Evolutionary conservation across 2,797 vertebrate genomes (phyloP), one percentile per base, ranked within the genome.

Genomic region (Danio aesculapii): DNA sequence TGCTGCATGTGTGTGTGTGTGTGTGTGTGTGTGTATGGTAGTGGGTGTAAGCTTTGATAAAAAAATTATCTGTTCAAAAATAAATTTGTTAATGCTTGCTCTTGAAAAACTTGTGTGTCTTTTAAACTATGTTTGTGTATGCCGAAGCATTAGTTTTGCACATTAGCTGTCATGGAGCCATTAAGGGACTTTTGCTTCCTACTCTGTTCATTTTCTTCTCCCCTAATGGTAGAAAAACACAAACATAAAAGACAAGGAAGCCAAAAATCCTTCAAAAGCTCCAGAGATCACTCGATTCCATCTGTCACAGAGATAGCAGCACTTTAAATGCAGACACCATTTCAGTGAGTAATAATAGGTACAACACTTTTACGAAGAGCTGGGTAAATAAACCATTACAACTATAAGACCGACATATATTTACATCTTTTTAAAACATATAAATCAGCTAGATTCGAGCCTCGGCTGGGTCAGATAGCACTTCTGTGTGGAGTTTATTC

Each of bases 131-230:
- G 55, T 58, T 39, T 41, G 6, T 19, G 49, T 11, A n/a, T 49
- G 49, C 69, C n/a, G 43, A 80, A 80, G 59, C 74, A 77, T 58
- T 67, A 6, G 43, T 77, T 67, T 67, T 63, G 89, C 83, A 90
- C 89, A 88, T 80, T 83, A 83, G 92, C 92, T 91, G 50, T 90
- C 92, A 92, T 90, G 90, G 90, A 85, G 91, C 86, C 66, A 41
- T 30, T 75, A 69, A 67, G 47, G 49, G 30, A 67, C 41, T 50
- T 47, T 47, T 52, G 55, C 58, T 75, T 59, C 21, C 44, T 39
- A 41, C 72, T 72, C 57, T 71, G 8, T 62, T 21, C 19, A 39
- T 70, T 57, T 6, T 21, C 19, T 21, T 46, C 4, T 41, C 6
- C 16, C 1, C 9, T 57, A 17, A 63, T 41, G 39, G 39, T n/a